Percentiles rank a stretch among this genome's conserved stretches.
Conservation (phyloP, 2,113 vertebrate species). For the Oceanodroma tethys region DNA sequence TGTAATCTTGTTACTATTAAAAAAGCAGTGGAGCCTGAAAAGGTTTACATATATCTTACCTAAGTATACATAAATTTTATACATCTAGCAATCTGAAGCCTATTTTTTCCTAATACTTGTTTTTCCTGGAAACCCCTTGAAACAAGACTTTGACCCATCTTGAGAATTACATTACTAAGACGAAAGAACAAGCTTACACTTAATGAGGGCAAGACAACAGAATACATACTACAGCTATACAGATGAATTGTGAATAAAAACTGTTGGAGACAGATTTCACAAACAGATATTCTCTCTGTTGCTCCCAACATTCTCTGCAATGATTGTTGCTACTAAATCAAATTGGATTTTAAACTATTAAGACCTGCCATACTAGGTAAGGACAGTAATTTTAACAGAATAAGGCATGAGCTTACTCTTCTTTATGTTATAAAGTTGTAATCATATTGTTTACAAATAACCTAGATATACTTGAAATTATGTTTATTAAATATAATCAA, state of each 20-base stretch:
- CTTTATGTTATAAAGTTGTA: background rate
- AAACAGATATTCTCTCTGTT: background rate
- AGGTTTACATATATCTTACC: background rate
- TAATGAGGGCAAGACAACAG: background rate
- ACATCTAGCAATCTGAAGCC: background rate
- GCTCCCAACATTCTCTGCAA: background rate
- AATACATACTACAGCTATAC: background rate
- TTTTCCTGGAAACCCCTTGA: background rate
- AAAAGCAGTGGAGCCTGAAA: background rate
- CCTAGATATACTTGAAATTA: background rate
- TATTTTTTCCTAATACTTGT: background rate
- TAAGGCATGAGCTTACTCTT: background rate
- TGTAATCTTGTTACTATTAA: background rate
- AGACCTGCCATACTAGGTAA: background rate
- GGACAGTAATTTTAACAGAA: background rate
- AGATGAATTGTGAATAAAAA: background rate
- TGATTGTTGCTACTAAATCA: background rate
- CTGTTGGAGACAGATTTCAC: background rate
- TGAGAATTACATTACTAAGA: background rate
- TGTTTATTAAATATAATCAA: background rate
- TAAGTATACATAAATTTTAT: background rate
- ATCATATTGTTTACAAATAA: background rate
- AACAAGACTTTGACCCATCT: background rate
- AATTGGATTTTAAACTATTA: background rate
- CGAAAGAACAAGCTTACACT: background rate